Base-by-base conservation (phyloP, 1,140 invertebrate species). In the Hyposmocoma kahamanoa region DNA sequence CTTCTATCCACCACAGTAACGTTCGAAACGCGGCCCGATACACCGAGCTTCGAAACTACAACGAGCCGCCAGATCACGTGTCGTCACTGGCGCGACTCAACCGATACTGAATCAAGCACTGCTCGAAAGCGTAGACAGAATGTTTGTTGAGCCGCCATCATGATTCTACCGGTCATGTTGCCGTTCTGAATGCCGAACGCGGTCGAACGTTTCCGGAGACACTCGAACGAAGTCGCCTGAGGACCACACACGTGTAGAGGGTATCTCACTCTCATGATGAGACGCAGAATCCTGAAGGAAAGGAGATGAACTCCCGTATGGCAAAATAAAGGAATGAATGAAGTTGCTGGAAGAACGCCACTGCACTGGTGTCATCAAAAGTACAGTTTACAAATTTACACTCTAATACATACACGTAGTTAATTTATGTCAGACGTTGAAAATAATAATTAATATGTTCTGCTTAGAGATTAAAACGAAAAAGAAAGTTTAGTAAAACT, bases 111-210 rank as follows among this genome's bases (percentile, higher is more conserved):
- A 67, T 72, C 72, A 56, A 67, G 66, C 57, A 64, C 56, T 59
- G 53, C 52, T 57, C 53, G 56, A 52, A 62, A 65, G 69, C 65
- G 65, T 64, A 68, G 54, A 79, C 71, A 68, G 79, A 59, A 74
- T 84, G 75, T 84, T 86, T 83, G 79, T 83, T 53, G 75, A 76
- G 67, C 80, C 77, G 80, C 82, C 82, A 85, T 85, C 61, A 77
- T 73, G 67, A 67, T 80, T 83, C 65, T 67, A 67, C 50, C 71
- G 62, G 69, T 77, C 69, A 80, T 76, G 80, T 83, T 84, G 78
- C 70, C 75, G 67, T 66, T 74, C 71, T 80, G 72, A 54, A 51
- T 22, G 38, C 60, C 80, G 82, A 74, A 58, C 30, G 19, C 42
- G 32, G 15, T 57, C 81, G 81, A 82, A 47, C 17, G 19, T n/a